Evolutionary conservation across 64 coral and sea anemone species (phyloP).

Genomic region (Porites lutea): DNA sequence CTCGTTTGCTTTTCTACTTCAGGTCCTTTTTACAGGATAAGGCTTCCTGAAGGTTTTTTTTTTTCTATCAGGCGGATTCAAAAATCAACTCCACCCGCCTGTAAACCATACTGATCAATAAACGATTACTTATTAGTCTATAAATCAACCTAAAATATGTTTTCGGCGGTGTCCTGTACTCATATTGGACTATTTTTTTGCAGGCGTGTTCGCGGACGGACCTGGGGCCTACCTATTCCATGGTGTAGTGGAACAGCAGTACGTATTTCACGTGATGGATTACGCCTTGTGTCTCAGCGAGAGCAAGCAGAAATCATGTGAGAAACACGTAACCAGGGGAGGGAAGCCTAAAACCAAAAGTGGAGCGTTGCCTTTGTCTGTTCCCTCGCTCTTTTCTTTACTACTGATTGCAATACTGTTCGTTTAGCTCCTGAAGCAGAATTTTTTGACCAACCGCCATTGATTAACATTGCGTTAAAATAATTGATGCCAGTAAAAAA

Average conservation of each 20-base stretch:
- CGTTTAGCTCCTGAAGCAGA: too few relatives aligned
- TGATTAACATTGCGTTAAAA: too few relatives aligned
- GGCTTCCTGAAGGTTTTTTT: too few relatives aligned
- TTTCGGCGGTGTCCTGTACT: neutral
- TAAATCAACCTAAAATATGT: neutral
- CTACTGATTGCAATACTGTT: too few relatives aligned
- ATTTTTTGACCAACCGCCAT: too few relatives aligned
- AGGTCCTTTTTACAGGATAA: too few relatives aligned
- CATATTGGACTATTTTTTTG: neutral
- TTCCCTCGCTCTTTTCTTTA: neutral
- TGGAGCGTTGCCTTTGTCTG: neutral
- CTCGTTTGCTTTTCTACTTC: too few relatives aligned
- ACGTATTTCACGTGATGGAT: conserved; percentile 94
- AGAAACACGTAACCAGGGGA: conserved; percentile 75
- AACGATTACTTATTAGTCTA: too few relatives aligned
- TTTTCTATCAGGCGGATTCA: too few relatives aligned
- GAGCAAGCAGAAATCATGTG: conserved; percentile 79
- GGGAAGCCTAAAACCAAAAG: neutral
- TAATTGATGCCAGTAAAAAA: too few relatives aligned
- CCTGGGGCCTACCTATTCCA: conserved; percentile 87
- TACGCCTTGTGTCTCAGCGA: conserved; percentile 76
- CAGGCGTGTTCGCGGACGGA: conserved; percentile 85
- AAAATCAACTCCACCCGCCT: too few relatives aligned
- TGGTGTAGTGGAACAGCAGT: conserved; percentile 89
- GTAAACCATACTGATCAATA: too few relatives aligned